Evolutionary conservation across 2,113 vertebrate species (phyloP).

Genomic region (Marcusenius ussheri): DNA sequence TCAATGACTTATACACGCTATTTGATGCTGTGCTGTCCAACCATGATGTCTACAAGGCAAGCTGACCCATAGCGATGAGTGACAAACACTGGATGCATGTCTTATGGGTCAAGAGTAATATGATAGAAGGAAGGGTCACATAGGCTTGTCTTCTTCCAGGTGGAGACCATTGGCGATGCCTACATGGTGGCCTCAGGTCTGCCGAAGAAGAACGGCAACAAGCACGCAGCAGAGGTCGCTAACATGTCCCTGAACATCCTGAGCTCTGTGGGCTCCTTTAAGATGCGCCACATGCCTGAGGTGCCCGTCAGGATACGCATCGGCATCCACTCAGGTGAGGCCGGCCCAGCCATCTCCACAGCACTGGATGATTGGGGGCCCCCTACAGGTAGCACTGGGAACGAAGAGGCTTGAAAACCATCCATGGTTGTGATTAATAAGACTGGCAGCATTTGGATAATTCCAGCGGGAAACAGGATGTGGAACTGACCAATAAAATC

Average conservation of each 20-base stretch:
- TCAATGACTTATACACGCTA: slow-evolving; percentile 84
- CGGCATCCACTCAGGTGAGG: slow-evolving; percentile 81
- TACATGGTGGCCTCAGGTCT: slow-evolving; percentile 88
- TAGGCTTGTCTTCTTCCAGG: slow-evolving; percentile 49
- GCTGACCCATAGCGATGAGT: not conserved
- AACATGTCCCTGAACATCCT: slow-evolving; percentile 91
- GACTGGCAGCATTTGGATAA: not conserved
- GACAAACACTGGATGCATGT: not conserved
- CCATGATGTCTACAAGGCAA: slow-evolving; percentile 89
- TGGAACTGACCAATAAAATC: not conserved
- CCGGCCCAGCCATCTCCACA: not conserved
- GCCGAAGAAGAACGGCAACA: slow-evolving; percentile 81
- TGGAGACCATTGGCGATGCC: slow-evolving; percentile 88
- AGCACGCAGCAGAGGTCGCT: slow-evolving; percentile 81
- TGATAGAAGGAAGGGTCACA: not conserved
- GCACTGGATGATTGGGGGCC: not conserved
- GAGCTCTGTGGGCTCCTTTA: slow-evolving; percentile 79
- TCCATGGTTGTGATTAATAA: not conserved
- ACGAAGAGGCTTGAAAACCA: not conserved
- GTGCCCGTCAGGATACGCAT: slow-evolving; percentile 80
- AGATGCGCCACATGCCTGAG: slow-evolving; percentile 84
- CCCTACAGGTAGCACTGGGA: not conserved
- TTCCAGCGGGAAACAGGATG: not conserved
- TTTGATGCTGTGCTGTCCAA: slow-evolving; percentile 82
- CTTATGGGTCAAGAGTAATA: not conserved